Conservation (phyloP, 2,797 vertebrate species). For the Hydrocynus forskahlii region DNA sequence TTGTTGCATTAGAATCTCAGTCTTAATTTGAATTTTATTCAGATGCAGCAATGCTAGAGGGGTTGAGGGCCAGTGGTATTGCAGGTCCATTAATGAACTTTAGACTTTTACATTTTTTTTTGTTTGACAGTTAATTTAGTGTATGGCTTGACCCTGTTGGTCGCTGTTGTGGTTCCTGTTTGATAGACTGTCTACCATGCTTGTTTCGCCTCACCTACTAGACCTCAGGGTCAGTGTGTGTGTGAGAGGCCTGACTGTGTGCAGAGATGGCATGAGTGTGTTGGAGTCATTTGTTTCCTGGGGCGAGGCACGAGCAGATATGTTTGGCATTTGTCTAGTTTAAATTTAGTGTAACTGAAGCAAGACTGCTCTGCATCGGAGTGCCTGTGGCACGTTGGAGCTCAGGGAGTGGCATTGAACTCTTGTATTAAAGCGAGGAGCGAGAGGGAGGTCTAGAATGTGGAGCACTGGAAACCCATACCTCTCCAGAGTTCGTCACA, state of each 20-base stretch:
- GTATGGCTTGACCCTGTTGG: background rate
- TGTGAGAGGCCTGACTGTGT: background rate
- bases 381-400: slow-evolving; percentile 70
- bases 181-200: background rate
- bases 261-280: slow-evolving; percentile 59
- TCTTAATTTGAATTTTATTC: background rate
- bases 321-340: slow-evolving; percentile 86
- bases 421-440: slow-evolving; percentile 58
- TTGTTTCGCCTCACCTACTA: background rate
- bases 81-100: background rate
- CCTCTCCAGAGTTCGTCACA: background rate
- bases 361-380: slow-evolving; percentile 78
- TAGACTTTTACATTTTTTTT: background rate
- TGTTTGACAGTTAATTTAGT: slow-evolving; percentile 3
- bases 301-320: slow-evolving; percentile 82
- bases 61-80: background rate
- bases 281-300: slow-evolving; percentile 79
- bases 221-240: slow-evolving; percentile 25
- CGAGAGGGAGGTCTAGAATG: background rate
- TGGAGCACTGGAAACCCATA: background rate
- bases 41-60: background rate
- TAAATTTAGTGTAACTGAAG: slow-evolving; percentile 88
- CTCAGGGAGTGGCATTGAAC: slow-evolving; percentile 71
- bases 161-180: background rate
- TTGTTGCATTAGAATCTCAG: too few relatives aligned